phyloP scores from a whole-genome alignment of 2,113 vertebrate genomes.

The Catharus bicknelli region DNA sequence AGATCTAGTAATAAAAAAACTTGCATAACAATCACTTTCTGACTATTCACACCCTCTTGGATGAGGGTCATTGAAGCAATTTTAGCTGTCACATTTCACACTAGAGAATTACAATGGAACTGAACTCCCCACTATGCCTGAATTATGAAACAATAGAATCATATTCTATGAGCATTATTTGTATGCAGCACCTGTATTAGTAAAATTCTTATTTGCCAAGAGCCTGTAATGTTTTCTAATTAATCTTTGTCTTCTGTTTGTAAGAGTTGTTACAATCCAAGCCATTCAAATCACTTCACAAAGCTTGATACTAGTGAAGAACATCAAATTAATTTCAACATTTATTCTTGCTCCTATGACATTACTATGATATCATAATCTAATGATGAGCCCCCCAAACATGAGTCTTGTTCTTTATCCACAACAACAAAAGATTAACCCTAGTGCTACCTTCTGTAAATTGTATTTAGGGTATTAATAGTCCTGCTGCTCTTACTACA shows the following conservation, averaged over 20 bases:
- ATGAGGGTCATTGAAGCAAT: background rate
- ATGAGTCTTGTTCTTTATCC: background rate
- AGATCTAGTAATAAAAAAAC: background rate
- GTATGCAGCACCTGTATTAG: background rate
- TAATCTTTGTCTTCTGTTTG: background rate
- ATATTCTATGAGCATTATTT: background rate
- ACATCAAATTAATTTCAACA: background rate
- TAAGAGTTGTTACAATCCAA: background rate
- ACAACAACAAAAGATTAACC: background rate
- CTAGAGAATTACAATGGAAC: background rate
- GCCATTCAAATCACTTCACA: background rate
- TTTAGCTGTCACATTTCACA: conserved; percentile 1
- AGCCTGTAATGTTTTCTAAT: background rate
- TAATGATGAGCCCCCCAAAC: background rate
- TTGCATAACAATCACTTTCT: background rate
- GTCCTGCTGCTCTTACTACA: background rate
- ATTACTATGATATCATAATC: background rate
- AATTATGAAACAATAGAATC: background rate
- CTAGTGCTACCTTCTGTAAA: background rate
- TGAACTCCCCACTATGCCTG: background rate
- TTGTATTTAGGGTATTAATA: background rate
- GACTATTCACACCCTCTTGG: background rate
- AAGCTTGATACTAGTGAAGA: background rate
- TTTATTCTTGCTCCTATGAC: background rate
- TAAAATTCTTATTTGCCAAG: background rate